phyloP scores from a whole-genome alignment of 2,888 invertebrate species.

The Melikaiella ostensackeni region DNA sequence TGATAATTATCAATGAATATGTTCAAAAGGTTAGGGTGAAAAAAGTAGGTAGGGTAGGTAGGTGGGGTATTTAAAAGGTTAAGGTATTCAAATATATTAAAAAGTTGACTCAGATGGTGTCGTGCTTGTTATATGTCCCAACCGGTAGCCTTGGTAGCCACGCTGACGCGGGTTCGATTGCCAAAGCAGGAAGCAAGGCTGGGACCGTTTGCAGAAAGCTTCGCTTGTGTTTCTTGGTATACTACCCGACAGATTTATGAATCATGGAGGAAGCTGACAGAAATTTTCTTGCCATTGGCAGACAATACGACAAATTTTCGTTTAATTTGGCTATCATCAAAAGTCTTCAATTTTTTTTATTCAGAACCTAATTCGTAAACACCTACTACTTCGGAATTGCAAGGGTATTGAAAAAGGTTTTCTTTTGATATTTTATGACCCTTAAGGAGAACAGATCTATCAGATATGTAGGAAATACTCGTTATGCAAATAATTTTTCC shows the following conservation, averaged over 20 bases:
- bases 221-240: no score
- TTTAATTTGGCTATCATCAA: not conserved
- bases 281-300: not conserved
- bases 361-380: not conserved
- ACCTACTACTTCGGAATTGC: constrained; percentile 8
- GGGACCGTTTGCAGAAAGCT: no score
- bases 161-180: no score
- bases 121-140: no score
- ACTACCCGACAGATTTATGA: not conserved
- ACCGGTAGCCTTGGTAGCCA: no score
- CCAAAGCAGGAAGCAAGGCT: no score
- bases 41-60: no score
- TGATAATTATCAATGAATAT: no score
- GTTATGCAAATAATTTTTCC: not conserved
- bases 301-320: not conserved
- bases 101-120: no score
- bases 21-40: no score
- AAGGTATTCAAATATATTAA: no score
- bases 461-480: not conserved
- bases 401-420: constrained; percentile 7
- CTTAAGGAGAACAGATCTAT: not conserved
- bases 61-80: no score
- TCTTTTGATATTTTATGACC: not conserved
- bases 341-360: not conserved
- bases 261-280: not conserved